A percentile compares a stretch with the other conserved stretches of the same genome.
These are phyloP conservation scores for Penaeus vannamei DNA, from an alignment of 1,140 invertebrate species.

Conservation along the genomic window DNA sequence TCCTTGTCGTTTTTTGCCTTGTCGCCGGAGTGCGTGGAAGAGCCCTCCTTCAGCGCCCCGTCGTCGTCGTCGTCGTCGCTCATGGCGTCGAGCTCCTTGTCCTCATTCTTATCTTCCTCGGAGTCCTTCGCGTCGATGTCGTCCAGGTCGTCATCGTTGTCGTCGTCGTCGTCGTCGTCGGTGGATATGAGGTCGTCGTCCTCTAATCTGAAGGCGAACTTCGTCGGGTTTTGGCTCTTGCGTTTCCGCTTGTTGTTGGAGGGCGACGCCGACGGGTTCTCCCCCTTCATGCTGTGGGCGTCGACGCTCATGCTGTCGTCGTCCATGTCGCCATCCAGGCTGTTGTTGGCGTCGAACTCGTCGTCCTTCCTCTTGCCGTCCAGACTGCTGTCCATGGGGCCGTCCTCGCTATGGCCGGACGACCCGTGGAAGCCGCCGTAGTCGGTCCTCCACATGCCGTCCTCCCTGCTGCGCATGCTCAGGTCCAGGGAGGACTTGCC, in stretches of 20 bases:
- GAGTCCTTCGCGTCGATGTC: constrained; percentile 76
- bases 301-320: constrained; percentile 78
- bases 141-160: constrained; percentile 74
- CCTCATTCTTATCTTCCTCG: constrained; percentile 67
- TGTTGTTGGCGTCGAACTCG: constrained; percentile 77
- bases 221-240: constrained; percentile 92
- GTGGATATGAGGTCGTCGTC: constrained; percentile 78
- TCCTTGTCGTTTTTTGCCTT: constrained; percentile 64
- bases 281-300: constrained; percentile 75
- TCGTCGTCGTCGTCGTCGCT: constrained; percentile 78
- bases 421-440: constrained; percentile 41
- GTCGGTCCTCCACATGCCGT: constrained; percentile 69
- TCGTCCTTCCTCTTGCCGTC: constrained; percentile 75
- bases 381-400: not conserved
- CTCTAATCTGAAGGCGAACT: constrained; percentile 77
- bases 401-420: constrained; percentile 3
- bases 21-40: constrained; percentile 60
- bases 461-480: constrained; percentile 73
- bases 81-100: constrained; percentile 73
- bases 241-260: constrained; percentile 81
- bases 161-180: constrained; percentile 72
- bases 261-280: constrained; percentile 71
- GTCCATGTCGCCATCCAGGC: constrained; percentile 73
- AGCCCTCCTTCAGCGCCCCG: constrained; percentile 74
- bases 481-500: constrained; percentile 78